phyloP scores from a whole-genome alignment of 2,888 invertebrate species.

The Cotesia congregata region DNA sequence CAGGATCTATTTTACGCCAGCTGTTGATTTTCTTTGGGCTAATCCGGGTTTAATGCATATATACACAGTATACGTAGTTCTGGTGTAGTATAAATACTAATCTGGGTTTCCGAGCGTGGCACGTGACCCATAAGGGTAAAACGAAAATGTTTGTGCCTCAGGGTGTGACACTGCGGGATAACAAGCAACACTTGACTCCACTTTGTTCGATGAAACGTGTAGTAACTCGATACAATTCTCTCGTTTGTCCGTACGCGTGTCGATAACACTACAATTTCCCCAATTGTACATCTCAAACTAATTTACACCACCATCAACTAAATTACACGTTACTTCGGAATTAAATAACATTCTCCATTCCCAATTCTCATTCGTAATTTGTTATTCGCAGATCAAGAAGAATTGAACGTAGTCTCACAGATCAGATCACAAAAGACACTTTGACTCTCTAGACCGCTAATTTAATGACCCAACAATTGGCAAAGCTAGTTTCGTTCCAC shows the following conservation, averaged over 20 bases:
- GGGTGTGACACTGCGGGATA: conserved; percentile 51
- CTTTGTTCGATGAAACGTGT: conserved; percentile 51
- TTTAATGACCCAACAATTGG: too few species aligned
- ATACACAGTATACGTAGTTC: background rate
- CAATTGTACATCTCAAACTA: conserved; percentile 11
- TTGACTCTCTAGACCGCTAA: too few species aligned
- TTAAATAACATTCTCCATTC: background rate
- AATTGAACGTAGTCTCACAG: background rate
- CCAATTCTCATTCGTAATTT: too few species aligned
- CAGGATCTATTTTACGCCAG: conserved; percentile 13
- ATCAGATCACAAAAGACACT: background rate
- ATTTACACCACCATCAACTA: conserved; percentile 6
- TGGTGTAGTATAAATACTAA: conserved; percentile 9
- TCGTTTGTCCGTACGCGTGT: conserved; percentile 30
- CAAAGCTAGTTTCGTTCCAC: too few species aligned
- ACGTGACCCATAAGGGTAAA: conserved; percentile 23
- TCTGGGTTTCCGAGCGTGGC: conserved; percentile 27
- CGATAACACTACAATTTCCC: conserved; percentile 24
- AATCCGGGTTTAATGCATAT: background rate
- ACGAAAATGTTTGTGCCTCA: conserved; percentile 9
- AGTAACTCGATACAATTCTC: conserved; percentile 29
- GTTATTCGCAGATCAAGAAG: background rate
- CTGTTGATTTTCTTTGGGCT: conserved; percentile 29
- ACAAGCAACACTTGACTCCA: conserved; percentile 62
- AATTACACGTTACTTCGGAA: background rate